phyloP scores from a whole-genome alignment of 2,113 vertebrate species.

The Perca flavescens region DNA sequence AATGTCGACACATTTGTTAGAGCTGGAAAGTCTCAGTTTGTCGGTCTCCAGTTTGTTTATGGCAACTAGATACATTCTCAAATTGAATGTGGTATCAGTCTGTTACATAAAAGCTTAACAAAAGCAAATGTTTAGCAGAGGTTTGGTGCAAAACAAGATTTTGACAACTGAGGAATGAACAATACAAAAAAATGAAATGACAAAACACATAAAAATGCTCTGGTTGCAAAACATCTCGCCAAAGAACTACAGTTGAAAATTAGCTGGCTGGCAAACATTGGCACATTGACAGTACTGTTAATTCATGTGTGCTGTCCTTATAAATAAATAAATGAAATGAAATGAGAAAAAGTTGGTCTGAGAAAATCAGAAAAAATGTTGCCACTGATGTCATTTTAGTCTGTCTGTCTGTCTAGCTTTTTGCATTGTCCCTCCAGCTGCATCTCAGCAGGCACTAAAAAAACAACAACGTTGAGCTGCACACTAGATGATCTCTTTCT shows the following conservation, averaged over 20 bases:
- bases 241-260: too few relatives aligned
- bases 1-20: too few relatives aligned
- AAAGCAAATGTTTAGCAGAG: background rate
- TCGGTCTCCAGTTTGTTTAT: too few relatives aligned
- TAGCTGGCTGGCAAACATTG: too few relatives aligned
- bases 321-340: background rate
- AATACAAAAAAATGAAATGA: background rate
- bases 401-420: background rate
- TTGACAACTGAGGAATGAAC: background rate
- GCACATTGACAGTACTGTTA: too few relatives aligned
- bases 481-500: background rate
- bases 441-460: slow-evolving; percentile 11
- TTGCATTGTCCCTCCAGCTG: background rate
- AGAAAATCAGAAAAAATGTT: background rate
- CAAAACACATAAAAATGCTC: background rate
- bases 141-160: background rate
- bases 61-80: background rate
- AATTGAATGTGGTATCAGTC: background rate
- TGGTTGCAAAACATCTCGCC: too few relatives aligned
- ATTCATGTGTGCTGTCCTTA: too few relatives aligned
- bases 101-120: background rate
- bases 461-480: background rate
- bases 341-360: background rate
- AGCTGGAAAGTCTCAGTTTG: background rate
- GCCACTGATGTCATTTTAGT: background rate